Conservation (phyloP, 2,113 vertebrate species). For the Syngnathoides biaculeatus region DNA sequence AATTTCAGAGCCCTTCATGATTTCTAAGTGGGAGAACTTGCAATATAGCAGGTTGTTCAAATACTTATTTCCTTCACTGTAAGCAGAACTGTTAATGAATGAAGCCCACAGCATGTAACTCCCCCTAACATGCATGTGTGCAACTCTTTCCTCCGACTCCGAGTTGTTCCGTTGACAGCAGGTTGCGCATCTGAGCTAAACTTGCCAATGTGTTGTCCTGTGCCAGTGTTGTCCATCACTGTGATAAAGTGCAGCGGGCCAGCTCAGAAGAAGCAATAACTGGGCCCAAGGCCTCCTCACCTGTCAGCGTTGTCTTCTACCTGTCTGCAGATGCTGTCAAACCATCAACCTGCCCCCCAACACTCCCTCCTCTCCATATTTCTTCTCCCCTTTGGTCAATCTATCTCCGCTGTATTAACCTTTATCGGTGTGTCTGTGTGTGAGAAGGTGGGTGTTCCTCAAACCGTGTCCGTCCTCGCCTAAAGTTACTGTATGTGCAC, state of each 20-base stretch:
- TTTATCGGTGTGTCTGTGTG: slow-evolving; percentile 8
- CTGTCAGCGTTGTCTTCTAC: slow-evolving; percentile 49
- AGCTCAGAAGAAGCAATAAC: slow-evolving; percentile 49
- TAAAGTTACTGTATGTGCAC: slow-evolving; percentile 8
- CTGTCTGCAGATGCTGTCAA: slow-evolving; percentile 61
- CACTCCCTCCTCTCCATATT: slow-evolving; percentile 31
- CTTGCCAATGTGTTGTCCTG: slow-evolving; percentile 37
- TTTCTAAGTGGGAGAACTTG: too few species aligned
- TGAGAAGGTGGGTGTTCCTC: slow-evolving; percentile 5
- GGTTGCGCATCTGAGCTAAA: slow-evolving; percentile 18
- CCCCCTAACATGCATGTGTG: slow-evolving; percentile 31
- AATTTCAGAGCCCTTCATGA: too few species aligned
- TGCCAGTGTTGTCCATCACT: slow-evolving; percentile 42
- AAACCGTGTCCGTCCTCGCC: slow-evolving; percentile 10
- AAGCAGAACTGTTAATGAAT: slow-evolving; percentile 42
- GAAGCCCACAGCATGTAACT: slow-evolving; percentile 41
- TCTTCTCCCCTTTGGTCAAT: slow-evolving; percentile 9
- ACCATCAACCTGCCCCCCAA: slow-evolving; percentile 43
- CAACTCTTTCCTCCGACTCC: slow-evolving; percentile 5
- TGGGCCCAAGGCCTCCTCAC: slow-evolving; percentile 47
- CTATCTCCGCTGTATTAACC: slow-evolving; percentile 9
- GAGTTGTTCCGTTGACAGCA: slow-evolving; percentile 24
- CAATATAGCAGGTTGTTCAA: too few species aligned
- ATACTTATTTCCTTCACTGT: too few species aligned
- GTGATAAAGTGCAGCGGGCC: slow-evolving; percentile 51